phyloP scores from a whole-genome alignment of 53 echinoderm and acorn worm species.

The Temnopleurus reevesii region DNA sequence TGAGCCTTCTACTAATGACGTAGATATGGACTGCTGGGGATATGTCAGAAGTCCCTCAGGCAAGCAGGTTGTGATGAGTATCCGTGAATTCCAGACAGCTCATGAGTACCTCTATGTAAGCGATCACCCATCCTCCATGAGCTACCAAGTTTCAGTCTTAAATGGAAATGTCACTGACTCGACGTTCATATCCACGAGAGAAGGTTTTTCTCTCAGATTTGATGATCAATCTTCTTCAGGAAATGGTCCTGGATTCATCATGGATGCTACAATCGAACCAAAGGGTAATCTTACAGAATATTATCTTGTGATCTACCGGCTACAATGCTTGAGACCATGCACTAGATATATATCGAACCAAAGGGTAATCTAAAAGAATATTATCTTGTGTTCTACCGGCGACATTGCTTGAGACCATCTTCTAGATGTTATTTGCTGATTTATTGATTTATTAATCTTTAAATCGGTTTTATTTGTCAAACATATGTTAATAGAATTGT shows the following conservation, averaged over 20 bases:
- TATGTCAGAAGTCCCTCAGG: conserved; percentile 32
- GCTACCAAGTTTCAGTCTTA: not conserved
- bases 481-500: too few relatives aligned
- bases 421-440: too few relatives aligned
- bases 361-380: too few relatives aligned
- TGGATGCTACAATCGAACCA: conserved; percentile 7
- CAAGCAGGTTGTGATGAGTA: conserved; percentile 25
- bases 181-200: not conserved
- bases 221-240: not conserved
- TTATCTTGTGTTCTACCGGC: too few relatives aligned
- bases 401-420: too few relatives aligned
- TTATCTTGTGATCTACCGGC: too few relatives aligned
- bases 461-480: too few relatives aligned
- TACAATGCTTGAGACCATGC: too few relatives aligned
- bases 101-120: not conserved
- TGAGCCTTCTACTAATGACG: not conserved
- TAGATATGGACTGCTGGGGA: not conserved
- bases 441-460: too few relatives aligned
- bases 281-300: too few relatives aligned
- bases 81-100: not conserved
- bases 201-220: not conserved
- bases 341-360: too few relatives aligned
- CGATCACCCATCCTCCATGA: conserved; percentile 11
- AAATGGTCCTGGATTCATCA: conserved; percentile 12
- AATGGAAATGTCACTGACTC: conserved; percentile 13